Evolutionary conservation across 1,140 invertebrate species (phyloP).

Genomic region (Coenobita brevimanus): DNA sequence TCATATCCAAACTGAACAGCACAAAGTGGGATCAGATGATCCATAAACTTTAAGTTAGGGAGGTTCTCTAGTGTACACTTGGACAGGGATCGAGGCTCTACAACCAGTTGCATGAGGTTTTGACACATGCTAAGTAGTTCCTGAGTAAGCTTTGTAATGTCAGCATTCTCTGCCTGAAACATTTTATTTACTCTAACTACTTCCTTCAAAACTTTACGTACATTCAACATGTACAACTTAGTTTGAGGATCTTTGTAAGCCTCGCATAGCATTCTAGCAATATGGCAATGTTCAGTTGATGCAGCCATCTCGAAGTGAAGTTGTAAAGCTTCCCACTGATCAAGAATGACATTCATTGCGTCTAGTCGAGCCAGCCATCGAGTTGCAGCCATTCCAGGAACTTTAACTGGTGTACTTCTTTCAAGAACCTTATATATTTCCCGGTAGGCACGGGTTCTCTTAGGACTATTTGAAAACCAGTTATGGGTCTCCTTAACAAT

Average conservation of each 20-base stretch:
- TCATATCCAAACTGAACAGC: conserved; percentile 36
- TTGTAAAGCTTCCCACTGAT: conserved; percentile 46
- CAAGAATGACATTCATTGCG: conserved; percentile 32
- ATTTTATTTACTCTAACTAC: conserved; percentile 31
- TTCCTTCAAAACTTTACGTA: conserved; percentile 23
- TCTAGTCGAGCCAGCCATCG: conserved; percentile 47
- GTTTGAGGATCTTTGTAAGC: conserved; percentile 53
- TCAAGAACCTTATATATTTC: conserved; percentile 26
- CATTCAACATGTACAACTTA: conserved; percentile 28
- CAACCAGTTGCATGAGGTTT: conserved; percentile 29
- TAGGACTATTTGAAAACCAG: conserved; percentile 44
- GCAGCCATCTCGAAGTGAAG: conserved; percentile 40
- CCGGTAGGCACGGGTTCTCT: conserved; percentile 24
- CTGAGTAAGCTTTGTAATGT: conserved; percentile 19
- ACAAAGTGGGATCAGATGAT: conserved; percentile 5
- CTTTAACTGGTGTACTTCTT: conserved; percentile 3
- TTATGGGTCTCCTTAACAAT: conserved; percentile 52
- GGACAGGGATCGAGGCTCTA: not conserved
- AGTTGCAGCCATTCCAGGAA: conserved; percentile 21
- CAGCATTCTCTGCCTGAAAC: conserved; percentile 26
- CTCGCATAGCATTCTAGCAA: not conserved
- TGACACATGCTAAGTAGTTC: conserved; percentile 24
- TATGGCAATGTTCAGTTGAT: conserved; percentile 36
- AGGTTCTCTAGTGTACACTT: conserved; percentile 28
- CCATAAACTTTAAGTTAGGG: not conserved